Percentiles rank a stretch among this genome's conserved stretches.
Evolutionary conservation across 2,888 invertebrate species (phyloP).

Genomic region (Epiblema foenella): DNA sequence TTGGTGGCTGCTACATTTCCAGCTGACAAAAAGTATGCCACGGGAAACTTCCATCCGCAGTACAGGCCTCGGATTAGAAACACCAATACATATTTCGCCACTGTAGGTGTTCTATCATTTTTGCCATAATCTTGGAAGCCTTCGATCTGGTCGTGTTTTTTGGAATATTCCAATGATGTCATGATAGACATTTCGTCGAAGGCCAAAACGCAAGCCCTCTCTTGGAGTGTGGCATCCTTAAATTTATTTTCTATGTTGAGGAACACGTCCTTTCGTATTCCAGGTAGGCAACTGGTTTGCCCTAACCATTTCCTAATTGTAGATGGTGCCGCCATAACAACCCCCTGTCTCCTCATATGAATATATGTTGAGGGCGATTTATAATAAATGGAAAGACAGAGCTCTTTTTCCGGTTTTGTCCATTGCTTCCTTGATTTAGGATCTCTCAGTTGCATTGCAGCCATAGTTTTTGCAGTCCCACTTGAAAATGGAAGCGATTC

Average conservation of each 20-base stretch:
- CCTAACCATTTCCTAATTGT: constrained; percentile 5
- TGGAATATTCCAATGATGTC: neutral
- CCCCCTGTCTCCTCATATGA: neutral
- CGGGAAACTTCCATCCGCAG: neutral
- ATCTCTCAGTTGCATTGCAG: neutral
- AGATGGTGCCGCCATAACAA: neutral
- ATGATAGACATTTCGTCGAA: constrained; percentile 10
- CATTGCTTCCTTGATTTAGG: neutral
- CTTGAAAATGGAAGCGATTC: neutral
- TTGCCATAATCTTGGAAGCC: constrained; percentile 1
- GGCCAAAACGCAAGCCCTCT: neutral
- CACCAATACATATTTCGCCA: neutral
- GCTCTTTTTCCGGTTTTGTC: neutral
- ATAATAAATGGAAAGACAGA: neutral
- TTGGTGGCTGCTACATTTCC: neutral
- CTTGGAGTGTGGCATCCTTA: neutral
- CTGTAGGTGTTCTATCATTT: too few relatives aligned
- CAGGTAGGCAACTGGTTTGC: neutral
- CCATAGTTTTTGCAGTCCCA: neutral
- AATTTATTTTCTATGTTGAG: neutral
- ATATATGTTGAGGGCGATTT: constrained; percentile 3
- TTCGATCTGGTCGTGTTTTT: constrained; percentile 2
- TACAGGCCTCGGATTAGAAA: neutral
- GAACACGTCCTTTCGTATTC: neutral
- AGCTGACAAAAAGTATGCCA: constrained; percentile 6